These are phyloP conservation scores for Rhimphoctona megacephalus DNA, from an alignment of 2,888 invertebrate species.

Conservation along the genomic window DNA sequence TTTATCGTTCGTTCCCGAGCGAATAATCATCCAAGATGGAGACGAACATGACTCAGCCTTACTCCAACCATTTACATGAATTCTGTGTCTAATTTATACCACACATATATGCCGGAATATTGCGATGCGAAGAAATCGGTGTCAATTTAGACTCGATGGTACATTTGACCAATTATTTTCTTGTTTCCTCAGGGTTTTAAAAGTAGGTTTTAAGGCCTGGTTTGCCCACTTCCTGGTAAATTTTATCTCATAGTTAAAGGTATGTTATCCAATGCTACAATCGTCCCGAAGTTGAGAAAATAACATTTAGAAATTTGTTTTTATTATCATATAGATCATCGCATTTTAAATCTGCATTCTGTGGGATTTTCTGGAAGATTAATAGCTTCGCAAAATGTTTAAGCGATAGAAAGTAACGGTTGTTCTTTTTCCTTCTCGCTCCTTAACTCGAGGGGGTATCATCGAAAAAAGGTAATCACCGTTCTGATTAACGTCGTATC, in stretches of 20 bases:
- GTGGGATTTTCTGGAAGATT: neutral
- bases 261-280: too few species aligned
- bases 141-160: neutral
- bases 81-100: neutral
- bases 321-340: neutral
- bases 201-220: neutral
- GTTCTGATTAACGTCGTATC: neutral
- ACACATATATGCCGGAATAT: neutral
- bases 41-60: constrained; percentile 26
- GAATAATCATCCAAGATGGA: constrained; percentile 60
- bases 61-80: constrained; percentile 8
- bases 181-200: neutral
- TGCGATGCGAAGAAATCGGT: neutral
- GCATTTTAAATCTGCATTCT: neutral
- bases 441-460: neutral
- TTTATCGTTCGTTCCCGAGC: constrained; percentile 59
- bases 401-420: neutral
- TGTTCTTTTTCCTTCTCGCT: neutral
- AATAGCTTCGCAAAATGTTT: neutral
- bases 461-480: neutral
- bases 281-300: too few species aligned
- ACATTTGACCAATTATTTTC: neutral
- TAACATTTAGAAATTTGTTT: too few species aligned
- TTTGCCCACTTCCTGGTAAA: too few species aligned
- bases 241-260: too few species aligned